Evolutionary conservation across 2,888 invertebrate species (phyloP), one percentile per base, ranked within the genome.

Genomic region (Scrobipalpa atriplicella): DNA sequence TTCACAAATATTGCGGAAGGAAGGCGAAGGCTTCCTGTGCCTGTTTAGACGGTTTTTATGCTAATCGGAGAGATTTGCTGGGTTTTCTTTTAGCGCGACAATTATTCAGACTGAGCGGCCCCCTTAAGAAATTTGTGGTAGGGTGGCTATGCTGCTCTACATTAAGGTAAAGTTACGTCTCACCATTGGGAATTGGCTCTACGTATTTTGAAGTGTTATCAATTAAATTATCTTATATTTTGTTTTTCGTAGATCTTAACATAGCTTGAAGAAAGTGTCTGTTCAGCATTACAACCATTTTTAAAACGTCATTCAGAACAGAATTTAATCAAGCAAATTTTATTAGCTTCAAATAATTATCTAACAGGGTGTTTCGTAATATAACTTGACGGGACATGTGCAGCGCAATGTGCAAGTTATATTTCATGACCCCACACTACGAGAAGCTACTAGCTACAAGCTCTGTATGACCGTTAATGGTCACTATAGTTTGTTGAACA

Each of bases 21-120:
- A 90, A 90, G 87, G 87, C 83, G 80, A 81, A 58, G 81, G 84
- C 86, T 87, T 90, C 89, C 89, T 83, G 76, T 79, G 86, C 77
- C 89, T 87, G 90, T 89, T 92, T 89, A 90, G 90, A 83, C 87
- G 90, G 84, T 89, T 91, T 92, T 92, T 92, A 92, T 92, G 92
- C 81, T 91, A 92, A 92, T 92, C 87, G 83, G 68, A 77, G 82
- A 86, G 89, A 89, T 92, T 92, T 87, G 85, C 86, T 82, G 86
- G 84, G 83, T 79, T 88, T 88, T 89, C 86, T 88, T 88, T 90
- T 86, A 84, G 86, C 82, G 78, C 79, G 81, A 86, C 84, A 85
- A 89, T 92, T 91, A 91, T 90, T 91, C 86, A 90, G 83, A 76
- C 81, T 73, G 79, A 78, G 78, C 71, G 70, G 69, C 76, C 75